phyloP scores from a whole-genome alignment of 2,888 invertebrate genomes.

The Elegia similella region DNA sequence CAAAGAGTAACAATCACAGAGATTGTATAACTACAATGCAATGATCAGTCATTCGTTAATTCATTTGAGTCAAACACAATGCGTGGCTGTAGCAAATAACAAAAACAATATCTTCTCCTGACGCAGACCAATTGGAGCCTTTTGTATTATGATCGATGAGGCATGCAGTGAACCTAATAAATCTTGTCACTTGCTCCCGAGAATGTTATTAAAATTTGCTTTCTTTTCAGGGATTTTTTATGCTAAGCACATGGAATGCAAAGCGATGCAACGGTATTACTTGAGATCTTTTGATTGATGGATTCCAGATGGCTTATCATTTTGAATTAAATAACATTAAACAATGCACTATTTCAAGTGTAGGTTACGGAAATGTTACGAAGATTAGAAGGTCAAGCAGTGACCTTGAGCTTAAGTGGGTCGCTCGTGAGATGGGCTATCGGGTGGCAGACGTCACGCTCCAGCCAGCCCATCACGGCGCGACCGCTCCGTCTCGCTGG shows the following conservation, averaged over 20 bases:
- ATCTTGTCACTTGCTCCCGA: constrained; percentile 23
- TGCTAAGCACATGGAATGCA: background rate
- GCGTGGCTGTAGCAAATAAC: constrained; percentile 27
- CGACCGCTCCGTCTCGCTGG: constrained; percentile 30
- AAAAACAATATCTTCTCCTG: constrained; percentile 28
- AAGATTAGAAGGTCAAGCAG: constrained; percentile 72
- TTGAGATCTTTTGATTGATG: background rate
- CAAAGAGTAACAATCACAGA: constrained; percentile 6
- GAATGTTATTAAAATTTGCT: constrained; percentile 4
- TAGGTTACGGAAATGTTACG: constrained; percentile 54
- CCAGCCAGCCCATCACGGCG: constrained; percentile 33
- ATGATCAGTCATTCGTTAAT: constrained; percentile 24
- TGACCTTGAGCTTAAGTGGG: constrained; percentile 77
- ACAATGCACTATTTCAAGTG: constrained; percentile 39
- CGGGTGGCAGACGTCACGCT: constrained; percentile 79
- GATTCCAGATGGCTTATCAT: background rate
- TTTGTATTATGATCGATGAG: constrained; percentile 43
- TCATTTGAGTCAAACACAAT: constrained; percentile 21
- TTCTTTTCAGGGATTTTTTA: background rate
- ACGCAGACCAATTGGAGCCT: constrained; percentile 28
- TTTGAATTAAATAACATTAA: constrained; percentile 32
- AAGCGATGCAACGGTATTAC: background rate
- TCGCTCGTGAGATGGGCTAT: constrained; percentile 80
- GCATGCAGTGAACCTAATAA: constrained; percentile 39
- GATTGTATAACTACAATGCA: constrained; percentile 18